Percentiles rank a stretch among this genome's conserved stretches.
phyloP scores from a whole-genome alignment of 1,140 invertebrate genomes.

The Notospermus geniculatus region DNA sequence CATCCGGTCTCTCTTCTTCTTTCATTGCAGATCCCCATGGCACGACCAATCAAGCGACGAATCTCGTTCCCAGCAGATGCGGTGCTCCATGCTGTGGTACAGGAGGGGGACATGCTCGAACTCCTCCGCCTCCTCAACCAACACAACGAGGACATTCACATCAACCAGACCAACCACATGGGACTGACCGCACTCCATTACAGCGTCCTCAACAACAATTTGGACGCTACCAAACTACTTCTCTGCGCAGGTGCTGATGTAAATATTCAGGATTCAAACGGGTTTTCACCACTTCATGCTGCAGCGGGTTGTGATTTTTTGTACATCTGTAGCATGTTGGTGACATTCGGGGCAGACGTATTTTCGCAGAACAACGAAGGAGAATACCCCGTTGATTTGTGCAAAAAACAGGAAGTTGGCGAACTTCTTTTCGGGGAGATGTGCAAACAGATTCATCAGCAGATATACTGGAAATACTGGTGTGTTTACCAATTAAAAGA shows the following conservation, averaged over 20 bases:
- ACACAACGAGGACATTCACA: constrained; percentile 24
- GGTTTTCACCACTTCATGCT: constrained; percentile 98
- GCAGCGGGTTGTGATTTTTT: constrained; percentile 92
- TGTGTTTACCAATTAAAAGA: background rate
- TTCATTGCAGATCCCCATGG: background rate
- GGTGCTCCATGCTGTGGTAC: constrained; percentile 41
- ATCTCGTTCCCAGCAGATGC: constrained; percentile 46
- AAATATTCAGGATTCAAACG: constrained; percentile 95
- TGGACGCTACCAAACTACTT: constrained; percentile 97
- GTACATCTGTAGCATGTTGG: constrained; percentile 68
- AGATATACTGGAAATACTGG: constrained; percentile 27
- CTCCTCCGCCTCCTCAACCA: constrained; percentile 31
- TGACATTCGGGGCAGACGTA: constrained; percentile 41
- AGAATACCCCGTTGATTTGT: constrained; percentile 41
- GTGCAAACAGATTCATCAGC: constrained; percentile 30
- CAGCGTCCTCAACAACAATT: constrained; percentile 65
- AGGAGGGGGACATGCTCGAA: constrained; percentile 42
- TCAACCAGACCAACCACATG: constrained; percentile 41
- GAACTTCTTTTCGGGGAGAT: constrained; percentile 39
- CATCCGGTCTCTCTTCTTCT: background rate
- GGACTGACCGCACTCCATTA: constrained; percentile 47
- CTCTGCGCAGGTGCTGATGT: constrained; percentile 91
- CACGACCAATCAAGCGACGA: constrained; percentile 19
- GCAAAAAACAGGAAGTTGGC: constrained; percentile 36
- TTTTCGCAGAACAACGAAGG: constrained; percentile 34